phyloP scores from a whole-genome alignment of 1,140 invertebrate genomes.

The Goniozus legneri region DNA sequence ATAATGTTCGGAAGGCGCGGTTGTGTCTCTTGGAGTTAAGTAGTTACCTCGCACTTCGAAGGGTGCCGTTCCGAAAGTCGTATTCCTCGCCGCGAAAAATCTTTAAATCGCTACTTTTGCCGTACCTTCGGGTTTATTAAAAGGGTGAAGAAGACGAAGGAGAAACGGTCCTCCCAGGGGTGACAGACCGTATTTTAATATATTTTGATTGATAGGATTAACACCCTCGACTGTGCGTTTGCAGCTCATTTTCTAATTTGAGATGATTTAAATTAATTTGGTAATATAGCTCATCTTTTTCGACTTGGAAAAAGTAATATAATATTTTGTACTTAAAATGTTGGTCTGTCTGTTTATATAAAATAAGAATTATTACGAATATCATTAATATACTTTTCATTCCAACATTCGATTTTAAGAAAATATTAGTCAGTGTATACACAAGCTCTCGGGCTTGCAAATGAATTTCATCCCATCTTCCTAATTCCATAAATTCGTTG shows the following conservation, averaged over 20 bases:
- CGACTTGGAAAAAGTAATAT: too few species aligned
- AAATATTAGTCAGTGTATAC: not conserved
- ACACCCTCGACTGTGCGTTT: too few species aligned
- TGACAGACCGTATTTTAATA: constrained; percentile 39
- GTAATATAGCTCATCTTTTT: too few species aligned
- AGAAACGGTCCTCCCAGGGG: constrained; percentile 20
- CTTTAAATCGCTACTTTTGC: constrained; percentile 35
- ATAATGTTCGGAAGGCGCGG: constrained; percentile 18
- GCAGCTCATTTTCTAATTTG: too few species aligned
- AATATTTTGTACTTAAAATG: too few species aligned
- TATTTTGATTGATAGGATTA: constrained; percentile 52
- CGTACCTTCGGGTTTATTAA: constrained; percentile 42
- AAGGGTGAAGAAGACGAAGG: constrained; percentile 31
- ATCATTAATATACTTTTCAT: too few species aligned
- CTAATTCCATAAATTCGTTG: constrained; percentile 48
- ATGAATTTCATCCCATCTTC: constrained; percentile 40
- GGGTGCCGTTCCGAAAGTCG: constrained; percentile 20
- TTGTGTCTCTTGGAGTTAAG: constrained; percentile 43
- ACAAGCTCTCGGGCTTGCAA: constrained; percentile 42
- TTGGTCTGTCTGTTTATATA: too few species aligned
- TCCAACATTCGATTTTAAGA: not conserved
- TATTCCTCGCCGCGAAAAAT: constrained; percentile 34
- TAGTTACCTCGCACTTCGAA: constrained; percentile 40
- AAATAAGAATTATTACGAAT: too few species aligned
- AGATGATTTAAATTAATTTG: too few species aligned